Base-by-base conservation (phyloP, 2,888 invertebrate genomes). In the Ophion ventricosus region DNA sequence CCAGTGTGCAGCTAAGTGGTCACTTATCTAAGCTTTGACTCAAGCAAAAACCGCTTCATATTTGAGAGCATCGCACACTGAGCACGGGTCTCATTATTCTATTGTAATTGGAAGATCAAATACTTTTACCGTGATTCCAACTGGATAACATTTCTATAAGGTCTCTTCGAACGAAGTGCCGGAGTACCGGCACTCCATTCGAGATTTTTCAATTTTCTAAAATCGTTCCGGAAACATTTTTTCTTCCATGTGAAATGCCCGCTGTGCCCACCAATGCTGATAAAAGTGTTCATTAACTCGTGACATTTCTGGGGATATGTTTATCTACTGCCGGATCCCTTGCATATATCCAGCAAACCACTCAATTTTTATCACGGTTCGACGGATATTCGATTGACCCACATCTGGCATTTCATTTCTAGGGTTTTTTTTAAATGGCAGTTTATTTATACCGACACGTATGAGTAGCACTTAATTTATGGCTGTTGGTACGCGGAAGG, bases 351-450 rank as follows among this genome's bases (percentile, higher is more conserved):
- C 40, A 1, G 20, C 23, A 20, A 40, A 40, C 72, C 72, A 40
- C 23, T 40, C 72, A 56, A 26, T 74, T 61, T 63, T 29, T 63
- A 49, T 74, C 63, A 74, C 74, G 49, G 61, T 49, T 49, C n/a
- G 61, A 49, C n/a, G 74, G 61, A 49, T 63, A 63, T 49, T 63
- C 74, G 61, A 74, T 74, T 49, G 61, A 74, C 74, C 49, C 74
- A 74, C 61, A 25, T 74, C 43, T 74, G 61, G 26, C n/a, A 74
- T 63, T 74, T 63, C 74, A 49, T 73, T 57, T 35, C 26, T 20
- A 70, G 29, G 11, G 20, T 17, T 69, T 7, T 8, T 40, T n/a
- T 40, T 66, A 40, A 66, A 40, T 20, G 40, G 23, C 40, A 40
- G 25, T 61, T 61, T 26, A 61, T 61, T 20, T n/a, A 25, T 49